Conservation (phyloP, 2,888 invertebrate species). For the Rhogogaster chlorosoma region DNA sequence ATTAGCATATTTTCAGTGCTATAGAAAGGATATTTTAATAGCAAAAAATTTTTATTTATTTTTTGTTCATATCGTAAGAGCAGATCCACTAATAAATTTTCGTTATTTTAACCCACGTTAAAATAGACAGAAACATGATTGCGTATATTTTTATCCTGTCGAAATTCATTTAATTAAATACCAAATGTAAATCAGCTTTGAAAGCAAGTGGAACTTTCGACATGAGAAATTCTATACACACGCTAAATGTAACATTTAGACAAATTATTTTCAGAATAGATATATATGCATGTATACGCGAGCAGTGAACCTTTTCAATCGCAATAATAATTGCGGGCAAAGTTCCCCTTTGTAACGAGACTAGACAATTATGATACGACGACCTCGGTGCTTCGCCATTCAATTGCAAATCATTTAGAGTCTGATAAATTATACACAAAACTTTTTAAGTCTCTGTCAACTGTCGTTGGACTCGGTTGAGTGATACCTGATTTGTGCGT, state of each 20-base stretch:
- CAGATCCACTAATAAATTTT: not conserved
- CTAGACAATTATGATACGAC: not conserved
- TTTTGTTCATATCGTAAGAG: not conserved
- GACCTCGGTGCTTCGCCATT: not conserved
- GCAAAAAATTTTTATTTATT: not conserved
- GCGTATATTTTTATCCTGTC: not conserved
- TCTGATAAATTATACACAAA: not conserved
- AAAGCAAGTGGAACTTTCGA: not conserved
- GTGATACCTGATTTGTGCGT: constrained; percentile 12
- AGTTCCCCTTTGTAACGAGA: not conserved
- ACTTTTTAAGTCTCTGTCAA: not conserved
- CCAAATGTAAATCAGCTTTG: not conserved
- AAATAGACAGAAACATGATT: not conserved
- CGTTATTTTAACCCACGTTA: not conserved
- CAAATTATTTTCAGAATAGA: not conserved
- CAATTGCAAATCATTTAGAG: not conserved
- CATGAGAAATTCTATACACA: not conserved
- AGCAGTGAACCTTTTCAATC: not conserved
- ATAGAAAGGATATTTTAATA: not conserved
- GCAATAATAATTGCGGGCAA: not conserved
- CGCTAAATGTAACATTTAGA: not conserved
- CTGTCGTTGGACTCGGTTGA: constrained; percentile 17
- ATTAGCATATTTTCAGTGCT: not conserved
- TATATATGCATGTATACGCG: not conserved
- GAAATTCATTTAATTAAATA: not conserved